Base-by-base conservation (phyloP, 2,113 vertebrate species). In the Hipposideros armiger region DNA sequence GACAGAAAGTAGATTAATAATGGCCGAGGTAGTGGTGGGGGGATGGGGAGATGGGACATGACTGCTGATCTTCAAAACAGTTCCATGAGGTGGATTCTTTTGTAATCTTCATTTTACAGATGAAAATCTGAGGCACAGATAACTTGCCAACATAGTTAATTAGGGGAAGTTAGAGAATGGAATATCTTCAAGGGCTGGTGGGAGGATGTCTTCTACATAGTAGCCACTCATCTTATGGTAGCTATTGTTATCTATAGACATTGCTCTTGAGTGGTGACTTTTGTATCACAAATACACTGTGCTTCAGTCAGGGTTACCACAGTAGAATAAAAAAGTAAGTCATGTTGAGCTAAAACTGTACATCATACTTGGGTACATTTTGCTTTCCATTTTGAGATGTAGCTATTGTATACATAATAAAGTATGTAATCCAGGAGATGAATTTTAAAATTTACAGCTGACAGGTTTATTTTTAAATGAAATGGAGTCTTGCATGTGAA, bases 401-500 rank as follows among this genome's bases (percentile, higher is more conserved):
- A 17, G 40, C 64, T 58, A 78, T 78, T 78, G n/a, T 66, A 74
- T 73, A 45, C 42, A 36, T 26, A 90, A 45, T 45, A 78, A 87
- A 67, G n/a, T 56, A 2, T 83, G 7, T 77, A 87, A 67, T 52
- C 24, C 4, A 83, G 52, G 54, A 77, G 42, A 78, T 32, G 19
- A 76, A 93, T 77, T 93, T 90, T 28, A 87, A 83, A 58, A 84
- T 76, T 78, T 78, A 86, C 20, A 70, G 47, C 6, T 86, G 80
- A 82, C 17, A 72, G 30, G 30, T 73, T 92, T 94, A 84, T 89
- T 95, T 89, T 81, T 72, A 94, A 92, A 52, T 67, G 74, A 92
- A 92, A 92, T 60, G 22, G 24, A 89, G 72, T 96, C 28, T 67
- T 91, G 24, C 40, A 60, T 80, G 13, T 89, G 45, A 86, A 72